Conservation (phyloP, 2,113 vertebrate species). For the Gobiocypris rarus region DNA sequence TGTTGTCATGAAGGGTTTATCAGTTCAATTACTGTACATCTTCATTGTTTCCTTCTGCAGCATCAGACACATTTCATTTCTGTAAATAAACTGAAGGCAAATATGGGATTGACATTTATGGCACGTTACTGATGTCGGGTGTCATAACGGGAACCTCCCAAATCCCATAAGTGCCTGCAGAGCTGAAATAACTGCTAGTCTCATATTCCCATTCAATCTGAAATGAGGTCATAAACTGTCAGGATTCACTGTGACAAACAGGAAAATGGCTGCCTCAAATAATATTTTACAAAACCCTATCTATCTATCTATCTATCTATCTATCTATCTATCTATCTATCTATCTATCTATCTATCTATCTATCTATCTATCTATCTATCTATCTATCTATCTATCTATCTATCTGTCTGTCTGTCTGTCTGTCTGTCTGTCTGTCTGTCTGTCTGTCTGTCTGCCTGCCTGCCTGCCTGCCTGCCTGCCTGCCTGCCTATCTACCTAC, state of each 20-base stretch:
- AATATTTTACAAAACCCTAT: background rate
- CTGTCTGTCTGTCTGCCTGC: too few relatives aligned
- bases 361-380: background rate
- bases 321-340: background rate
- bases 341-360: background rate
- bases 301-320: background rate
- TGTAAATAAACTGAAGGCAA: constrained; percentile 10
- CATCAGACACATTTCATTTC: background rate
- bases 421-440: too few relatives aligned
- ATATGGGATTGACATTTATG: background rate
- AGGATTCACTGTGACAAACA: background rate
- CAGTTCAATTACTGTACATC: background rate
- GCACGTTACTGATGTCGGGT: background rate
- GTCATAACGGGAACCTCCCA: background rate
- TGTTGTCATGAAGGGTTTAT: background rate
- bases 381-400: background rate
- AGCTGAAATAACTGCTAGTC: background rate
- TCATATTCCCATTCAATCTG: constrained; percentile 14
- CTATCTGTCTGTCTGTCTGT: too few relatives aligned
- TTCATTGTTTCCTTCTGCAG: background rate
- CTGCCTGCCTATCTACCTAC: too few relatives aligned
- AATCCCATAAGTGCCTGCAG: background rate
- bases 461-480: too few relatives aligned
- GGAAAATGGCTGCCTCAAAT: background rate
- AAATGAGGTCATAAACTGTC: background rate